Evolutionary conservation across 2,888 invertebrate genomes (phyloP), one percentile per base, ranked within the genome.

Genomic region (Orthonychiurus folsomi): DNA sequence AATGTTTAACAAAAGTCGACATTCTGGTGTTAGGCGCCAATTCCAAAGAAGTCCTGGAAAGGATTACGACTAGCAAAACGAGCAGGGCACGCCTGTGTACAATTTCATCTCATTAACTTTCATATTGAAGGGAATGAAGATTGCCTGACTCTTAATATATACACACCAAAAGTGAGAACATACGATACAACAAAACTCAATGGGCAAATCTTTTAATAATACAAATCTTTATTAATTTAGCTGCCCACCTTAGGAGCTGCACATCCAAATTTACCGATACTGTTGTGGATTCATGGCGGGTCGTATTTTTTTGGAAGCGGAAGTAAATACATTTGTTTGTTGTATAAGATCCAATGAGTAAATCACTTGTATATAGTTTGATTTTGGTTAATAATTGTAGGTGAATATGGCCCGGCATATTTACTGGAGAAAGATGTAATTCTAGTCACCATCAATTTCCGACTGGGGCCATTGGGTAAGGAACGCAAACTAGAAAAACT

Each of bases 371-470:
- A n/a, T n/a, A n/a, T n/a, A n/a, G n/a, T n/a, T n/a, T n/a, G n/a
- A n/a, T n/a, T n/a, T n/a, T n/a, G n/a, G n/a, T n/a, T n/a, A n/a
- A n/a, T n/a, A n/a, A n/a, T n/a, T n/a, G n/a, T n/a, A n/a, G n/a
- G n/a, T 12, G 52, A 59, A 20, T 59, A 52, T 15, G 59, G 59
- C 21, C 59, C 59, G 1, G 23, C 52, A 1, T 59, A 59, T 21
- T 52, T 59, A 59, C 28, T 59, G 27, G 59, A 59, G 21, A 25
- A 52, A 9, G 59, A 59, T 15, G 59, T 59, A 18, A 50, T 59
- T 27, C 28, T 59, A 2, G 52, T 59, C 15, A 59, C 59, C 5
- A 28, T 59, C 1, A 50, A 59, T n/a, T 59, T 12, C 18, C n/a
- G 59, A 1, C 52, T 59, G 3, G 59, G 59, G 21, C 28, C 52